phyloP scores from a whole-genome alignment of 2,113 vertebrate species.

The Zosterops hypoxanthus region DNA sequence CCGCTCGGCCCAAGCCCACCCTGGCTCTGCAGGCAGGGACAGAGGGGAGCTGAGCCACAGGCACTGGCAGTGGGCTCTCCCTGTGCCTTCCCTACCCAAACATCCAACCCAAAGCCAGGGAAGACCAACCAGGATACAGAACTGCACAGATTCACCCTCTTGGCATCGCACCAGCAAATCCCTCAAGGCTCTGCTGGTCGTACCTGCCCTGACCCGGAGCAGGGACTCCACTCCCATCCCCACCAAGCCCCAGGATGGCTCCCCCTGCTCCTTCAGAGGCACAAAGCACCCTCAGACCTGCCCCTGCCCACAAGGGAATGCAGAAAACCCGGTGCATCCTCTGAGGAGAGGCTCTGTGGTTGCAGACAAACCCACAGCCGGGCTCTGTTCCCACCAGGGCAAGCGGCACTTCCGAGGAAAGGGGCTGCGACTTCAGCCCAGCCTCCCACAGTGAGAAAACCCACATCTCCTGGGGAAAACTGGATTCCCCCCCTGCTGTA shows the following conservation, averaged over 20 bases:
- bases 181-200: rapidly evolving
- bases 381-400: rapidly evolving
- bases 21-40: not conserved
- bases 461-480: not conserved
- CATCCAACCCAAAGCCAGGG: not conserved
- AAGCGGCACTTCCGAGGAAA: not conserved
- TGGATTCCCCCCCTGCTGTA: not conserved
- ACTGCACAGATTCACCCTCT: not conserved
- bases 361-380: not conserved
- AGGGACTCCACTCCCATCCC: not conserved
- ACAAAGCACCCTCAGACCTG: not conserved
- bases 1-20: not conserved
- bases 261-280: not conserved
- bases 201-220: not conserved
- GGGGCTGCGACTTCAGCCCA: not conserved
- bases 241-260: not conserved
- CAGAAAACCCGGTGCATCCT: not conserved
- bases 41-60: not conserved
- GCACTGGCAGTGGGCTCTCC: not conserved
- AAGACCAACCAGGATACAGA: not conserved
- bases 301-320: not conserved
- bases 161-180: rapidly evolving
- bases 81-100: not conserved
- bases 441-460: not conserved
- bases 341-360: not conserved